phyloP scores from a whole-genome alignment of 2,113 vertebrate species.

The Bubo blakistoni region DNA sequence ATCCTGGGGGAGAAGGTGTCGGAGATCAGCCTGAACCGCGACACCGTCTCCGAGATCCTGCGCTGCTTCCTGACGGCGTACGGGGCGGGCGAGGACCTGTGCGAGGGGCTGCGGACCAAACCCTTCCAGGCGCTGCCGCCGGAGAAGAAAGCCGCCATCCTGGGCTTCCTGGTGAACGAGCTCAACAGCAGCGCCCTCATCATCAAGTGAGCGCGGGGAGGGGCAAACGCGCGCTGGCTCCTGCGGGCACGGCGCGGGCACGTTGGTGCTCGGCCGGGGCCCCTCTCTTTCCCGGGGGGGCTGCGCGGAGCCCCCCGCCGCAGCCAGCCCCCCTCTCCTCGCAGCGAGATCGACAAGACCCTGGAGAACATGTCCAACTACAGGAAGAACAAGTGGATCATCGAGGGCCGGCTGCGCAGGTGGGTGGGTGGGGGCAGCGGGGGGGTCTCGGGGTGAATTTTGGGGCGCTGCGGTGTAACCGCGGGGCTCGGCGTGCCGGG shows the following conservation, averaged over 20 bases:
- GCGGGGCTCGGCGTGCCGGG: too few species aligned
- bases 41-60: constrained; percentile 89
- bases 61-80: constrained; percentile 89
- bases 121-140: constrained; percentile 90
- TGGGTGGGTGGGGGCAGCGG: constrained; percentile 44
- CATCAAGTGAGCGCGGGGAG: constrained; percentile 73
- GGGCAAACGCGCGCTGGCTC: accelerated
- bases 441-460: too few species aligned
- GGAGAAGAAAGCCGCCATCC: constrained; percentile 83
- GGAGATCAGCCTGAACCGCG: constrained; percentile 84
- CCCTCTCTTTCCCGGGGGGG: background rate
- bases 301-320: accelerated
- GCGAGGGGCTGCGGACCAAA: constrained; percentile 85
- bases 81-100: constrained; percentile 82
- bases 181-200: constrained; percentile 89
- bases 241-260: background rate
- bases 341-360: constrained; percentile 94
- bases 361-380: constrained; percentile 89
- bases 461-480: too few species aligned
- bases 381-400: constrained; percentile 95
- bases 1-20: constrained; percentile 93
- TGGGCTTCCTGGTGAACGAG: constrained; percentile 91
- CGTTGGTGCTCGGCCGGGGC: background rate
- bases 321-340: background rate
- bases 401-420: constrained; percentile 92